Evolutionary conservation across 2,797 vertebrate genomes (phyloP).

Genomic region (Masticophis lateralis): DNA sequence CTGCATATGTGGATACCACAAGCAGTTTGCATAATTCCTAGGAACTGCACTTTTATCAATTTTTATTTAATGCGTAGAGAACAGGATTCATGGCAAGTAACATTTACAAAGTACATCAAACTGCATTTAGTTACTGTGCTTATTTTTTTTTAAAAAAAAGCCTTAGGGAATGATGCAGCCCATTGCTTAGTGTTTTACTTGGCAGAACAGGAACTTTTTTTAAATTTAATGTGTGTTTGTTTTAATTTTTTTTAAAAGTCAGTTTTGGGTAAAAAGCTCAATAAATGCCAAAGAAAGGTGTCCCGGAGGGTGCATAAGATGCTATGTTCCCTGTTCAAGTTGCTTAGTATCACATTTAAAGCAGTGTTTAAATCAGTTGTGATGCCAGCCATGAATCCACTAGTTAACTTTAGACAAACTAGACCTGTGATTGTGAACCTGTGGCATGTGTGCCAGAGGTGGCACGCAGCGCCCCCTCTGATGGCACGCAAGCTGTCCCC

Average conservation of each 20-base stretch:
- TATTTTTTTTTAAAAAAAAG: not conserved
- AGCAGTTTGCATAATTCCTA: not conserved
- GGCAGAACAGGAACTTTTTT: not conserved
- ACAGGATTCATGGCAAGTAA: not conserved
- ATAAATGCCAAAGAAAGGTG: not conserved
- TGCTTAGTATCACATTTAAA: not conserved
- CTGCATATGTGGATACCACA: not conserved
- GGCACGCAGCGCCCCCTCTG: no score
- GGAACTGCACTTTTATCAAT: not conserved
- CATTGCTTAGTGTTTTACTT: not conserved
- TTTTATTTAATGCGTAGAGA: not conserved
- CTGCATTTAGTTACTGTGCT: not conserved
- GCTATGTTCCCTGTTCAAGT: not conserved
- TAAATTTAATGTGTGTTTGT: not conserved
- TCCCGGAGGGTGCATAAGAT: not conserved
- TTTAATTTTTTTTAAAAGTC: not conserved
- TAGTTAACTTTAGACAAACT: not conserved
- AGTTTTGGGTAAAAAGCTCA: not conserved
- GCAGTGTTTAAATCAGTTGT: not conserved
- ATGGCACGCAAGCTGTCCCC: no score
- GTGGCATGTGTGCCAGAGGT: no score
- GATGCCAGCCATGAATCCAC: not conserved
- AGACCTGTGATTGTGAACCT: no score
- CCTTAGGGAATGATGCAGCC: not conserved
- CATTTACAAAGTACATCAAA: not conserved